These are phyloP conservation scores for Perognathus longimembris DNA, from an alignment of 2,113 vertebrate species.

Conservation along the genomic window DNA sequence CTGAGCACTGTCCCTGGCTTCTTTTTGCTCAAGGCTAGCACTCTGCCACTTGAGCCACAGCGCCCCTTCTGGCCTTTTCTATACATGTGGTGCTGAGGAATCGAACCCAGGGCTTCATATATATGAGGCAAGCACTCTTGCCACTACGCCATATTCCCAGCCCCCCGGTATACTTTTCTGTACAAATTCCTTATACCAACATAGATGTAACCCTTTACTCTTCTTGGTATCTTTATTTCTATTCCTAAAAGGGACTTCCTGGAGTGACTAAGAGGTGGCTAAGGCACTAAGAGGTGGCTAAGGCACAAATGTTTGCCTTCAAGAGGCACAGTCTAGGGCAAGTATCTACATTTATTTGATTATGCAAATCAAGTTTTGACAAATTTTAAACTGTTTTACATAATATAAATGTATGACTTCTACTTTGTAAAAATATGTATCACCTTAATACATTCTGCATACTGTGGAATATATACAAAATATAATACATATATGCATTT, in stretches of 20 bases:
- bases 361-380: neutral
- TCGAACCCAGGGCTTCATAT: too few relatives aligned
- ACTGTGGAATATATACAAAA: too few relatives aligned
- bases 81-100: too few relatives aligned
- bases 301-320: neutral
- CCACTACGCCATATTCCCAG: too few relatives aligned
- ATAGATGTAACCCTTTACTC: neutral
- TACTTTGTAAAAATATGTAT: neutral
- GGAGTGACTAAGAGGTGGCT: neutral
- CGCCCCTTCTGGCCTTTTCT: too few relatives aligned
- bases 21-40: too few relatives aligned
- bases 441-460: too few relatives aligned
- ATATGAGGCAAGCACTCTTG: too few relatives aligned
- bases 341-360: neutral
- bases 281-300: neutral
- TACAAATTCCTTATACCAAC: slow-evolving; percentile 21
- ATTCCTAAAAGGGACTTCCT: neutral
- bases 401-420: neutral
- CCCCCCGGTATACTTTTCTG: neutral
- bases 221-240: neutral
- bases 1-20: too few relatives aligned
- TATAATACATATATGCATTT: neutral
- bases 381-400: neutral
- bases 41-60: too few relatives aligned
- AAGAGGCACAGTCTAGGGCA: neutral